Conservation (phyloP, 2,797 vertebrate genomes). For the Amniataba percoides region DNA sequence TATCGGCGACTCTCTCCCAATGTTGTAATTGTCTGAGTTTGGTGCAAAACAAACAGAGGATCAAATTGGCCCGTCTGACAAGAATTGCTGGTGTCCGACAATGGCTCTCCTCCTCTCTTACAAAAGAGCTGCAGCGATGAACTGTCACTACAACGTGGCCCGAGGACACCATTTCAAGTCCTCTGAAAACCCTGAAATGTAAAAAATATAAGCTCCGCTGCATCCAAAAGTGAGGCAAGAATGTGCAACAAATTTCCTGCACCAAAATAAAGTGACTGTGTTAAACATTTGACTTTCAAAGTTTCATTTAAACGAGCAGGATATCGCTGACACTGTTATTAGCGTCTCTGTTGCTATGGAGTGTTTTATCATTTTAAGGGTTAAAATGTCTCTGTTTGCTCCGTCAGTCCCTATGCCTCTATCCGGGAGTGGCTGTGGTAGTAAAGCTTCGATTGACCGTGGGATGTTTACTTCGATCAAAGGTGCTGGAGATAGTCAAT, state of each 20-base stretch:
- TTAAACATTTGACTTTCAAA: slow-evolving; percentile 34
- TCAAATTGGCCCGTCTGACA: slow-evolving; percentile 68
- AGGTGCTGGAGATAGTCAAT: slow-evolving; percentile 28
- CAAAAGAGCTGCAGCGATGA: slow-evolving; percentile 54
- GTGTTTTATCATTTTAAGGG: neutral
- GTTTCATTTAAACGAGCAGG: slow-evolving; percentile 9
- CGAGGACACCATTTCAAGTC: slow-evolving; percentile 50
- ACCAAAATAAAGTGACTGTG: slow-evolving; percentile 36
- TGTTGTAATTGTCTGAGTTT: slow-evolving; percentile 63
- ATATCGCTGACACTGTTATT: slow-evolving; percentile 26
- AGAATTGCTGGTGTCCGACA: slow-evolving; percentile 53
- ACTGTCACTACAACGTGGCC: slow-evolving; percentile 61
- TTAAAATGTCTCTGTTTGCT: neutral
- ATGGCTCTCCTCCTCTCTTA: slow-evolving; percentile 36
- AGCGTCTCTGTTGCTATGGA: neutral
- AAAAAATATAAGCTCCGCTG: slow-evolving; percentile 31
- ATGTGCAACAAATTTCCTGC: slow-evolving; percentile 35
- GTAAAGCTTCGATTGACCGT: neutral
- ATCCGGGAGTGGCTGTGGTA: neutral
- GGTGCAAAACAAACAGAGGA: slow-evolving; percentile 73
- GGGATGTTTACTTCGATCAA: slow-evolving; percentile 25
- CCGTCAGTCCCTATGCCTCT: slow-evolving; percentile 3
- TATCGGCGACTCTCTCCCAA: slow-evolving; percentile 46
- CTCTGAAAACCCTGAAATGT: slow-evolving; percentile 46
- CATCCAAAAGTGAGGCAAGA: slow-evolving; percentile 55